These are phyloP conservation scores for Pterocles burchelli DNA, from an alignment of 2,113 vertebrate genomes.

Conservation along the genomic window DNA sequence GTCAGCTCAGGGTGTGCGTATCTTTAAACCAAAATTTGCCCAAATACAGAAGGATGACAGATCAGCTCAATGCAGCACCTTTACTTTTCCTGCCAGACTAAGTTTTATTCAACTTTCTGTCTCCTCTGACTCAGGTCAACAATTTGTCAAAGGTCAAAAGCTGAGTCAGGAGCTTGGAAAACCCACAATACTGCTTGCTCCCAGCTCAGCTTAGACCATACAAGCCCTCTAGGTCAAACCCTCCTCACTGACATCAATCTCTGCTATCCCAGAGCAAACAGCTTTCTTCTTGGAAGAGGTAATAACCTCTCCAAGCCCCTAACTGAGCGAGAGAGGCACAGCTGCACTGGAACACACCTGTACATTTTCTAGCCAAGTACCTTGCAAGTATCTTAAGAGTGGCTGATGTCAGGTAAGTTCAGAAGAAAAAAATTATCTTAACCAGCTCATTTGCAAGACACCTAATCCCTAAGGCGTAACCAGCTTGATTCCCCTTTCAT, in stretches of 20 bases:
- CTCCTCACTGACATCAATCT: not conserved
- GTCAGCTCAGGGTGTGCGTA: not conserved
- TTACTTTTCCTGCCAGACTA: conserved; percentile 8
- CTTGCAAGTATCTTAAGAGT: conserved; percentile 10
- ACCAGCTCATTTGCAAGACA: conserved; percentile 20
- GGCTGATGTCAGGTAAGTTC: conserved; percentile 32
- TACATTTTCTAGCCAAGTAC: conserved; percentile 28
- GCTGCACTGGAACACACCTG: conserved; percentile 47
- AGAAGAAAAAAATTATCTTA: conserved; percentile 38
- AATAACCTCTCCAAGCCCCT: conserved; percentile 20
- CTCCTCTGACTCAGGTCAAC: conserved; percentile 50
- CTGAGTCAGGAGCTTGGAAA: conserved; percentile 55
- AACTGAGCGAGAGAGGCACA: conserved; percentile 12
- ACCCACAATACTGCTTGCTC: not conserved
- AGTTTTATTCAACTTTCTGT: conserved; percentile 42
- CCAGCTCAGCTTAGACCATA: not conserved
- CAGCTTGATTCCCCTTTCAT: not conserved
- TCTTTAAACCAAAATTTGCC: conserved; percentile 22
- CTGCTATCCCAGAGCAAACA: not conserved
- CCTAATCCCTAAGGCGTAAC: not conserved
- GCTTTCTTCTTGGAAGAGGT: conserved; percentile 22
- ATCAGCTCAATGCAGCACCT: not conserved
- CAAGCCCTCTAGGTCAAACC: conserved; percentile 8
- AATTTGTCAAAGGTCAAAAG: conserved; percentile 56
- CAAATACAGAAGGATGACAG: conserved; percentile 5